Conservation (phyloP, 2,888 invertebrate genomes). For the Diarsia brunnea region DNA sequence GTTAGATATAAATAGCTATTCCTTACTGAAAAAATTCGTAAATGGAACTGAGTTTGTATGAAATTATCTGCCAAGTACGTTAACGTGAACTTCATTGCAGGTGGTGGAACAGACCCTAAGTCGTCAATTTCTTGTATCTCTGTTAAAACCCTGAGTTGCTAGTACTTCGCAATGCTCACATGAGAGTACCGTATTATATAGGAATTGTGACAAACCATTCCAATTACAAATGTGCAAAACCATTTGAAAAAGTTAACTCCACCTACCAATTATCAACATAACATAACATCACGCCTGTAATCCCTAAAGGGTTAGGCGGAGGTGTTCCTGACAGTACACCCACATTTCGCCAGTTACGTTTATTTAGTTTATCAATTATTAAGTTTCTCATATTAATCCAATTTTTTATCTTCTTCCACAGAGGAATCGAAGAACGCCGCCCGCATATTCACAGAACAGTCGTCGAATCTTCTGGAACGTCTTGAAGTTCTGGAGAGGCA, state of each 20-base stretch:
- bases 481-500: conserved; percentile 96
- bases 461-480: conserved; percentile 94
- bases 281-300: too few species aligned
- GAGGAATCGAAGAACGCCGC: conserved; percentile 97
- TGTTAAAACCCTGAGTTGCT: neutral
- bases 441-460: conserved; percentile 95
- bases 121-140: neutral
- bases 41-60: too few species aligned
- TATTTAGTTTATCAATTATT: neutral
- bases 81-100: too few species aligned
- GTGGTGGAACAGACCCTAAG: too few species aligned
- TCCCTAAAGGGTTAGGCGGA: too few species aligned
- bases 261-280: neutral
- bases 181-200: neutral
- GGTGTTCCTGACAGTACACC: too few species aligned
- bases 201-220: neutral
- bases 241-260: neutral
- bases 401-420: conserved; percentile 75
- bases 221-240: neutral
- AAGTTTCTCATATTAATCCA: neutral
- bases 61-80: too few species aligned
- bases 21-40: too few species aligned
- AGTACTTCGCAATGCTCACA: neutral
- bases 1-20: too few species aligned
- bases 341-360: too few species aligned